Evolutionary conservation across 2,888 invertebrate genomes (phyloP).

Genomic region (Watsonalla cultraria): DNA sequence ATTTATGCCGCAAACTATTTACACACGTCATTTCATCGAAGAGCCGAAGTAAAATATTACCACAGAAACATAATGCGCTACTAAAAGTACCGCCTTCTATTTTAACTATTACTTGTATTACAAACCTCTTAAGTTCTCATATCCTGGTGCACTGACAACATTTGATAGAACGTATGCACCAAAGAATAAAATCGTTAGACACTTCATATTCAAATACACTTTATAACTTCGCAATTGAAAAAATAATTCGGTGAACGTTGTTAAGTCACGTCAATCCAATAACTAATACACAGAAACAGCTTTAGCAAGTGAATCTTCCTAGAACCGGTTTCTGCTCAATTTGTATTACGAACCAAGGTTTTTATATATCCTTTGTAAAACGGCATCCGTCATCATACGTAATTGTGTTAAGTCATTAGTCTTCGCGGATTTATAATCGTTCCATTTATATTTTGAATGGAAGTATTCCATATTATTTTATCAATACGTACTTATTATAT

Average conservation of each 20-base stretch:
- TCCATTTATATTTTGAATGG: neutral
- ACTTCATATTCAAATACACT: neutral
- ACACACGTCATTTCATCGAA: too few species aligned
- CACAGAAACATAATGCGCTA: neutral
- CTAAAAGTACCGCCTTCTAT: neutral
- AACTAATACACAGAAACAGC: slow-evolving; percentile 7
- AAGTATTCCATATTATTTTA: too few species aligned
- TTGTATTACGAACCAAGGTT: slow-evolving; percentile 8
- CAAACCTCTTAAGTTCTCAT: slow-evolving; percentile 27
- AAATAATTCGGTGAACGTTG: slow-evolving; percentile 4
- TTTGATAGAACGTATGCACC: slow-evolving; percentile 8
- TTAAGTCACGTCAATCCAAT: slow-evolving; percentile 3
- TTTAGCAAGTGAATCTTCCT: slow-evolving; percentile 1
- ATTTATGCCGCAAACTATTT: too few species aligned
- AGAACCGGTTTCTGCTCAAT: slow-evolving; percentile 15
- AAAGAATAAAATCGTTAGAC: slow-evolving; percentile 11
- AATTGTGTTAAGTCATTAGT: slow-evolving; percentile 2
- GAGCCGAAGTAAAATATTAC: neutral
- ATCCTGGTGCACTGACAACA: slow-evolving; percentile 17
- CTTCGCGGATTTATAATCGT: neutral
- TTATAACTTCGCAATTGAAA: neutral
- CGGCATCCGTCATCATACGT: slow-evolving; percentile 9
- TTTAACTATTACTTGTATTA: neutral
- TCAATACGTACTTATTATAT: too few species aligned
- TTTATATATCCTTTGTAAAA: slow-evolving; percentile 11